These are phyloP conservation scores for Malthinus flaveolus DNA, from an alignment of 2,888 invertebrate species.

Conservation along the genomic window DNA sequence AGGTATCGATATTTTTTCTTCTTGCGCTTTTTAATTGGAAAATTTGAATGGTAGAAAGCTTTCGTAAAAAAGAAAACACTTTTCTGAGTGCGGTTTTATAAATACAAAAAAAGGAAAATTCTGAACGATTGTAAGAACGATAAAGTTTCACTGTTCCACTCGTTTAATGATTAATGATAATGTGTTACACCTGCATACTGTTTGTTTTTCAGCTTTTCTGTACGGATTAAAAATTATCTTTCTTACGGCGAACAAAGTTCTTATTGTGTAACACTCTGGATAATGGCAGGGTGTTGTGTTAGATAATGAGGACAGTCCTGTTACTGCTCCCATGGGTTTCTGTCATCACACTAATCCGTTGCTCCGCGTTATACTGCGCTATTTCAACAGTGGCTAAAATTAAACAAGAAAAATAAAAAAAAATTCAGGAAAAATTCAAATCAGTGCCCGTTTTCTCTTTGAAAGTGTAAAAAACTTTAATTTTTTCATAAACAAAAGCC, in stretches of 20 bases:
- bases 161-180: constrained; percentile 4
- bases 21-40: not conserved
- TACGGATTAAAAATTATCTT: constrained; percentile 16
- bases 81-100: no score
- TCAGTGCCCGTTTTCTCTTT: no score
- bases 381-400: constrained; percentile 8
- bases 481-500: no score
- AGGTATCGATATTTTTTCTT: not conserved
- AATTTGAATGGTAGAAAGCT: not conserved
- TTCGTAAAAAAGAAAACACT: no score
- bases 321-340: constrained; percentile 29
- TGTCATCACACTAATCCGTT: constrained; percentile 27
- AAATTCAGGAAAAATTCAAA: no score
- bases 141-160: not conserved
- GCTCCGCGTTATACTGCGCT: constrained; percentile 4
- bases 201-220: constrained; percentile 13
- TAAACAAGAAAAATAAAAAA: not conserved
- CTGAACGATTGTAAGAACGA: not conserved
- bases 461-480: no score
- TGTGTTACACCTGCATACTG: constrained; percentile 13
- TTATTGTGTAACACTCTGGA: constrained; percentile 13
- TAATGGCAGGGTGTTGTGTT: constrained; percentile 12
- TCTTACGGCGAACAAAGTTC: constrained; percentile 15
- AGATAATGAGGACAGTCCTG: constrained; percentile 32
- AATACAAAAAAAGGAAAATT: no score